A percentile compares a stretch with the other conserved stretches of the same genome.
These are phyloP conservation scores for Drosophila anomelani DNA, from an alignment of 2,888 invertebrate species.

Conservation along the genomic window DNA sequence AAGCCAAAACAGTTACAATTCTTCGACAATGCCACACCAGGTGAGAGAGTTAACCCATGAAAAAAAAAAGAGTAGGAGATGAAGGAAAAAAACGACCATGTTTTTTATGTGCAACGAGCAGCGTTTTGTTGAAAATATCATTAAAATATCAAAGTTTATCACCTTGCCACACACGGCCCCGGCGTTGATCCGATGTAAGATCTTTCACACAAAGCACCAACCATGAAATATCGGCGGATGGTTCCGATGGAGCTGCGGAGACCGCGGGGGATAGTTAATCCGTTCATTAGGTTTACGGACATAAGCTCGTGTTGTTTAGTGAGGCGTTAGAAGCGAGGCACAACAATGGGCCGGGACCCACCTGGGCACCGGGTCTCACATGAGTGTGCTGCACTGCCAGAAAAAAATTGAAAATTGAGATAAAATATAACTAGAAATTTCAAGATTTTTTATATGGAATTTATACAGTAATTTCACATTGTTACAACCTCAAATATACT, in stretches of 20 bases:
- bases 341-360: conserved; percentile 55
- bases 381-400: background rate
- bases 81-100: conserved; percentile 17
- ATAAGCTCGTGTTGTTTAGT: conserved; percentile 76
- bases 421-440: background rate
- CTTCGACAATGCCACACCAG: conserved; percentile 41
- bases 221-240: conserved; percentile 26
- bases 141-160: conserved; percentile 82
- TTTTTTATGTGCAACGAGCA: conserved; percentile 78
- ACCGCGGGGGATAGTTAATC: conserved; percentile 73
- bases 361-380: conserved; percentile 29
- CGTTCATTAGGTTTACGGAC: conserved; percentile 80
- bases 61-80: no score
- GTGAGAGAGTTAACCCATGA: conserved; percentile 10
- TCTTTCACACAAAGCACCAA: conserved; percentile 33
- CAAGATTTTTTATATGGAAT: background rate
- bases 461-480: background rate
- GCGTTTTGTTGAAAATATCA: conserved; percentile 82
- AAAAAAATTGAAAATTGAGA: background rate
- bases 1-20: conserved; percentile 73
- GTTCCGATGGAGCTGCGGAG: conserved; percentile 16
- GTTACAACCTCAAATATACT: background rate
- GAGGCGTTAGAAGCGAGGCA: conserved; percentile 69
- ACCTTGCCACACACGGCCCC: conserved; percentile 69
- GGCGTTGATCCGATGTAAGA: conserved; percentile 51